phyloP scores from a whole-genome alignment of 2,888 invertebrate genomes.

The Pollenia amentaria region DNA sequence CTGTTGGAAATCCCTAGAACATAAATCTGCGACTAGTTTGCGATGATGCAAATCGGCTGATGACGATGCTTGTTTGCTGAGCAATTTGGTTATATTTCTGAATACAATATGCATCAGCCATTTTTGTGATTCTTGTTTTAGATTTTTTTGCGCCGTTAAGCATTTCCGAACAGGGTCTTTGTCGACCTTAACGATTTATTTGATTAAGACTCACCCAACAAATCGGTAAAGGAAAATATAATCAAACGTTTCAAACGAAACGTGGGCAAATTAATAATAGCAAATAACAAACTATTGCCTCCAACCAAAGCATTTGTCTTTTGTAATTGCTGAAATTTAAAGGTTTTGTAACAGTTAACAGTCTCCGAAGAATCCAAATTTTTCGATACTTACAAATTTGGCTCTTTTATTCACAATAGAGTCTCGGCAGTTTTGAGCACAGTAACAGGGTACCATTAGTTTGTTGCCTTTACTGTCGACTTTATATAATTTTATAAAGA shows the following conservation, averaged over 20 bases:
- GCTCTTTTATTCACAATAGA: conserved; percentile 64
- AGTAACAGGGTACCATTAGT: conserved; percentile 55
- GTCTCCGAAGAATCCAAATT: too few species aligned
- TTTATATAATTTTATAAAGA: conserved; percentile 64
- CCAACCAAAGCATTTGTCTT: conserved; percentile 79
- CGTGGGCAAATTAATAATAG: conserved; percentile 66
- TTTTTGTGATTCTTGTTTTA: too few species aligned
- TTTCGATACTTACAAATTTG: conserved; percentile 54
- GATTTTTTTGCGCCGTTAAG: too few species aligned
- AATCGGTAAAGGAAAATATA: conserved; percentile 83
- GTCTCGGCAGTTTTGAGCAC: conserved; percentile 71
- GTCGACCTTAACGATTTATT: too few species aligned
- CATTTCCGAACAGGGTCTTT: too few species aligned
- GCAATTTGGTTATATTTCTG: too few species aligned
- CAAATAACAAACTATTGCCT: conserved; percentile 77
- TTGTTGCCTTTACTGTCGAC: conserved; percentile 27
- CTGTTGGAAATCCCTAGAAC: too few species aligned
- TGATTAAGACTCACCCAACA: conserved; percentile 78
- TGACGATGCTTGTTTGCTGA: too few species aligned
- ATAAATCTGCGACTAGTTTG: too few species aligned
- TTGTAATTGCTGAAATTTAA: conserved; percentile 72
- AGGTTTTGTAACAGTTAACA: not conserved
- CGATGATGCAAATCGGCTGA: too few species aligned
- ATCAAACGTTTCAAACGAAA: conserved; percentile 81
- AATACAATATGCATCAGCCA: too few species aligned